Percentiles rank a stretch among this genome's conserved stretches.
phyloP scores from a whole-genome alignment of 2,113 vertebrate species.

The Siniperca knerii region DNA sequence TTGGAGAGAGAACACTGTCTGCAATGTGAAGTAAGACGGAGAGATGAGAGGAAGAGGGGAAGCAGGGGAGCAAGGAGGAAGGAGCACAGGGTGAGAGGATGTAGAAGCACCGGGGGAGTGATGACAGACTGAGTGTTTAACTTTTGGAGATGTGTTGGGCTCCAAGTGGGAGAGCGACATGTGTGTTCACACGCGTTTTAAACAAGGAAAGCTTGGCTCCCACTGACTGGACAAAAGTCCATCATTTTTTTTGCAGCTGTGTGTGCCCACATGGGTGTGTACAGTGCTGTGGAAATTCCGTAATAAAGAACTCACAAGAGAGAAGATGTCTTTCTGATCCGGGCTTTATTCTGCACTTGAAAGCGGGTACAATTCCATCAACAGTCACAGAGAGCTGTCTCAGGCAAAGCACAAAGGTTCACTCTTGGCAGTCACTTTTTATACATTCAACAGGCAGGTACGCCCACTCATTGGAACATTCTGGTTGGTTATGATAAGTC shows the following conservation, averaged over 20 bases:
- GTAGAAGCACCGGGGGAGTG: slow-evolving; percentile 38
- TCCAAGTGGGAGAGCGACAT: slow-evolving; percentile 36
- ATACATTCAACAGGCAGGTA: too few relatives aligned
- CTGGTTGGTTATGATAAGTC: too few relatives aligned
- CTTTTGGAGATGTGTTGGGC: slow-evolving; percentile 34
- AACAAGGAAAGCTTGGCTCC: slow-evolving; percentile 14
- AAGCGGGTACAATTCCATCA: too few relatives aligned
- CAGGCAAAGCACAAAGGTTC: too few relatives aligned
- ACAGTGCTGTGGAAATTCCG: too few relatives aligned
- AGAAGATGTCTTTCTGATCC: too few relatives aligned
- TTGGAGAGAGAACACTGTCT: slow-evolving; percentile 12
- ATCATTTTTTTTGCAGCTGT: neutral
- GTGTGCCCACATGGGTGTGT: slow-evolving; percentile 5
- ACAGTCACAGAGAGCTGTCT: too few relatives aligned
- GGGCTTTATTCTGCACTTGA: too few relatives aligned
- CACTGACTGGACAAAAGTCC: neutral
- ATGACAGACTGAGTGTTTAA: slow-evolving; percentile 64
- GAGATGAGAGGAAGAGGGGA: slow-evolving; percentile 32
- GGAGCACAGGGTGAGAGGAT: slow-evolving; percentile 33
- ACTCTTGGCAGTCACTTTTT: too few relatives aligned
- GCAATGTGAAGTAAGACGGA: slow-evolving; percentile 18
- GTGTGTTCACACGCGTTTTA: slow-evolving; percentile 50
- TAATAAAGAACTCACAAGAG: too few relatives aligned
- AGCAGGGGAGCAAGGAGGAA: slow-evolving; percentile 28
- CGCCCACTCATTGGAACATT: too few relatives aligned